A percentile compares a stretch with the other conserved stretches of the same genome.
phyloP scores from a whole-genome alignment of 2,113 vertebrate species.

The Clarias gariepinus region DNA sequence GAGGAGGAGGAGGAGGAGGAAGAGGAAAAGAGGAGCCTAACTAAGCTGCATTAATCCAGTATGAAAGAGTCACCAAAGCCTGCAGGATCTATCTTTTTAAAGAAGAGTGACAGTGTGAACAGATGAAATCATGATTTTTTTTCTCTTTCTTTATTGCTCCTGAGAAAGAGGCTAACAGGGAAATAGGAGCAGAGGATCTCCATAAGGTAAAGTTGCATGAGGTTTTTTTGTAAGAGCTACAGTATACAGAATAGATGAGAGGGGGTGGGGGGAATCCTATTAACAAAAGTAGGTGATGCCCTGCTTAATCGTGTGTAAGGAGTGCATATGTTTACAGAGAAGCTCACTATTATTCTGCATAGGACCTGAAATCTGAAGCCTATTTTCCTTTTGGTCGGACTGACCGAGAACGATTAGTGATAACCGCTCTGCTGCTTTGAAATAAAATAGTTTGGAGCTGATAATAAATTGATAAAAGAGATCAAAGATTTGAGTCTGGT shows the following conservation, averaged over 20 bases:
- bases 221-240: constrained; percentile 29
- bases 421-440: background rate
- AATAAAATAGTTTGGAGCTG: background rate
- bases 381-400: background rate
- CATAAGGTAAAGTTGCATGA: constrained; percentile 49
- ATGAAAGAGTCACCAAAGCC: constrained; percentile 42
- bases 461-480: background rate
- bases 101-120: constrained; percentile 22
- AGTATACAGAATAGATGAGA: constrained; percentile 13
- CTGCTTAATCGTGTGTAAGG: constrained; percentile 29
- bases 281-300: constrained; percentile 49
- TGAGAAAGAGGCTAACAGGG: background rate
- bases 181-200: constrained; percentile 24
- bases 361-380: background rate
- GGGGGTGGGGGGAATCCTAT: constrained; percentile 53
- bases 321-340: background rate
- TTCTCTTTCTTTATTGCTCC: background rate
- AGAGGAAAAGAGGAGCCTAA: constrained; percentile 9
- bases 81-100: constrained; percentile 27
- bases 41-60: constrained; percentile 57
- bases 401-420: background rate
- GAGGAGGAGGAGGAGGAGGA: background rate
- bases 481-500: background rate
- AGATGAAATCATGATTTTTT: background rate
- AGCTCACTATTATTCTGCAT: background rate